Base-by-base conservation (phyloP, 2,888 invertebrate genomes). In the Limnephilus lunatus region DNA sequence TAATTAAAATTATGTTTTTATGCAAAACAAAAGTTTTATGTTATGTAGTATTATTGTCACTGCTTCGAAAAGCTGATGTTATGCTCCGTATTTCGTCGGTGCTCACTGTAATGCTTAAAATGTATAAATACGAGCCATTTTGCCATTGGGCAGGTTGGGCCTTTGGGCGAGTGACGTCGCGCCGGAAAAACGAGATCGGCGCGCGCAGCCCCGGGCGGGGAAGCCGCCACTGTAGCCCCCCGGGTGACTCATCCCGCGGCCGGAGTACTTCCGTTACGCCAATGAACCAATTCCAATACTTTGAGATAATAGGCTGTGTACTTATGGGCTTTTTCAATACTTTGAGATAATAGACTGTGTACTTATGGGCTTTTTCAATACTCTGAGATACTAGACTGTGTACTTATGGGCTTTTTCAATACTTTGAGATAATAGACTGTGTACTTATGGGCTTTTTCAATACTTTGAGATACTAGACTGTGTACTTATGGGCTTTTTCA, bases 221-320 rank as follows among this genome's bases (percentile, higher is more conserved):
- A 44, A 86, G 85, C 15, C 48, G 19, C 48, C 19, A 48, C 80
- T 81, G 88, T n/a, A 39, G 81, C 25, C 80, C 32, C 44, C 44
- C 12, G 68, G 88, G 39, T 89, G 88, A 89, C 80, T 89, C 88
- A 89, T 44, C 80, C 81, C 80, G 15, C n/a, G 32, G 30, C 14
- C 30, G 32, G 81, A n/a, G n/a, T 89, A 89, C 88, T 87, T 89
- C 88, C 88, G 88, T 89, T 80, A 87, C 32, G 31, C 87, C 68
- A 31, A 31, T 25, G 44, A 86, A 86, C 25, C 30, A 86, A 86
- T 39, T 44, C 14, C 11, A n/a, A 85, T 25, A 35, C n/a, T 81
- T 81, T 81, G 14, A 81, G 3, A 81, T 14, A 81, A 30, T 48
- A 15, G 31, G 31, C 15, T n/a, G 30, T 53, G 19, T 53, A 25